Evolutionary conservation across 1,140 invertebrate genomes (phyloP).

Genomic region (Papilio machaon): DNA sequence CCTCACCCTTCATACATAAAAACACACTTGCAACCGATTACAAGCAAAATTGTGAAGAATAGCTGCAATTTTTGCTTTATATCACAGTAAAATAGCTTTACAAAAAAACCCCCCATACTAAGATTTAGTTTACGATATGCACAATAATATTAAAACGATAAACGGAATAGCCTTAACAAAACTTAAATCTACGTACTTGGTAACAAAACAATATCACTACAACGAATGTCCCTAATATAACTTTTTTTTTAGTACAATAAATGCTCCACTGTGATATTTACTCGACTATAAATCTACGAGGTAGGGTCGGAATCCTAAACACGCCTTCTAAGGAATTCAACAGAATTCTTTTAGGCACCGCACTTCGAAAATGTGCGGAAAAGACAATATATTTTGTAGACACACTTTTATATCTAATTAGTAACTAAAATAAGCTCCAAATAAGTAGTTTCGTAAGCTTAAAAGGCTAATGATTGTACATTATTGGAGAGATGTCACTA

Average conservation of each 20-base stretch:
- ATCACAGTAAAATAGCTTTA: constrained; percentile 40
- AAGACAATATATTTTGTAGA: background rate
- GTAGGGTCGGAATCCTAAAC: constrained; percentile 57
- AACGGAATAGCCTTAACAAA: constrained; percentile 56
- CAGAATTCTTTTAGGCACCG: background rate
- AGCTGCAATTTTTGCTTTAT: constrained; percentile 53
- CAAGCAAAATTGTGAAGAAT: constrained; percentile 46
- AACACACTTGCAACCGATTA: constrained; percentile 42
- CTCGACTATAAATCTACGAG: constrained; percentile 70
- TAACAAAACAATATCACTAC: constrained; percentile 78
- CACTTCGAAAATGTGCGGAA: background rate
- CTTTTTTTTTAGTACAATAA: constrained; percentile 62
- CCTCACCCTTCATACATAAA: constrained; percentile 15
- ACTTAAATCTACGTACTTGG: constrained; percentile 63
- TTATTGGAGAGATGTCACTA: no score
- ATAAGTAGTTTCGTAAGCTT: no score
- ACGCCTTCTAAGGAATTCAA: no score
- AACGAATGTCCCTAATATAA: constrained; percentile 46
- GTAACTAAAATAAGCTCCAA: no score
- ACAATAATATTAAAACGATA: constrained; percentile 44
- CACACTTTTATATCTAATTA: no score
- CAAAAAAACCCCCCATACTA: constrained; percentile 31
- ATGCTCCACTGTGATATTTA: constrained; percentile 68
- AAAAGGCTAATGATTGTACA: no score
- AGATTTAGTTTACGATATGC: constrained; percentile 42